Conservation (phyloP, 2,113 vertebrate species). For the Anhinga anhinga region DNA sequence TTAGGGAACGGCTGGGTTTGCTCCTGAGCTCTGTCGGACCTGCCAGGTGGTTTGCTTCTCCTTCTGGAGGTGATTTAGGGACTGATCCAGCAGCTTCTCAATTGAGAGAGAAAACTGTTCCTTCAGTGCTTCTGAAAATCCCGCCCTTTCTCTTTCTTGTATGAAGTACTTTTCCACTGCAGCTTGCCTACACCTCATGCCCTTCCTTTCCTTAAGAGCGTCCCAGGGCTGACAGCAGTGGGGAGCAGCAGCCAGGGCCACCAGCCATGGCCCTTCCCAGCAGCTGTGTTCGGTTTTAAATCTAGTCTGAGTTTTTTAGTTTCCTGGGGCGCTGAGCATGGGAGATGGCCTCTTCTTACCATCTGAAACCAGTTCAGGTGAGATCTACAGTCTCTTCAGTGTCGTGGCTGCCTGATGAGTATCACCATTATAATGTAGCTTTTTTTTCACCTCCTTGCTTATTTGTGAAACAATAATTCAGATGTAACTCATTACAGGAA, state of each 20-base stretch:
- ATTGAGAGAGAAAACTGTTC: neutral
- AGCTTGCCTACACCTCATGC: neutral
- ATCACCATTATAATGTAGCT: fast-evolving
- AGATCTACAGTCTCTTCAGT: neutral
- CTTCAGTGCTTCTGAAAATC: neutral
- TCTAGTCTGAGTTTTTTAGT: neutral
- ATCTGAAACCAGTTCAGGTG: neutral
- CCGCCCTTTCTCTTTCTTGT: neutral
- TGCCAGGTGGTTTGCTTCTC: neutral
- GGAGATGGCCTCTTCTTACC: neutral
- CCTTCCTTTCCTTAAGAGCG: neutral
- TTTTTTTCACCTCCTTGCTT: neutral
- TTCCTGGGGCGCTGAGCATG: neutral
- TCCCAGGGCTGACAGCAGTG: fast-evolving
- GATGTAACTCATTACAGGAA: neutral
- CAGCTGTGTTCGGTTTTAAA: neutral
- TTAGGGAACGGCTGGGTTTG: neutral
- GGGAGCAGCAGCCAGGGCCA: neutral
- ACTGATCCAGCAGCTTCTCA: neutral
- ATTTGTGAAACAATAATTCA: neutral
- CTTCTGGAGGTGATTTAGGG: neutral
- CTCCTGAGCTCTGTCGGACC: neutral
- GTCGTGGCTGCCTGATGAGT: neutral
- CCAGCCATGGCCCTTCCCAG: neutral
- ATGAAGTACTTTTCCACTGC: neutral